Evolutionary conservation across 2,797 vertebrate species (phyloP), one percentile per base, ranked within the genome.

Genomic region (Tokudaia muenninki): DNA sequence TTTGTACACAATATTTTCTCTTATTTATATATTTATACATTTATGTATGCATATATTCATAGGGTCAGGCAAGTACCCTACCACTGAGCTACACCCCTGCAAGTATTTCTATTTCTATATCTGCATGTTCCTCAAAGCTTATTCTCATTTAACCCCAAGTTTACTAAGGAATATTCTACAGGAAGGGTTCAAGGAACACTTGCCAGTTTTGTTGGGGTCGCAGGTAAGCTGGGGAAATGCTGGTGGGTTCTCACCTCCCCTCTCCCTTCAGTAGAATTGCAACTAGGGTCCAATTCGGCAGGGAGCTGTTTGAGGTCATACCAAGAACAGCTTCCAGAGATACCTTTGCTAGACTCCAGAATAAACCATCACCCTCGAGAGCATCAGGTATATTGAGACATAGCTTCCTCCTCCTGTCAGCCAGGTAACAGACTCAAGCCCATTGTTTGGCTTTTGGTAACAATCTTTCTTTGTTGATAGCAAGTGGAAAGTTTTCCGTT

Each of bases 401-500:
- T 24, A 61, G 31, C 86, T 52, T 77, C 14, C 29, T 41, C 13
- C 89, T 87, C 92, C 75, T 34, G 59, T 41, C 74, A 89, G 63
- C 78, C 93, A 98, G 97, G 95, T 98, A 96, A 44, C 72, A 72
- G 75, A 87, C 47, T 74, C 67, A 34, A 92, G 24, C 2, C 82
- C 47, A 90, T 74, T 92, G 87, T 91, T 95, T 82, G 92, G 70
- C 88, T 75, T 91, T 90, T 34, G 41, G 79, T 19, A 92, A 96
- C 0, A 31, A 87, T 77, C 87, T 97, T 77, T 84, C 96, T 94
- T 83, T 83, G 97, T 95, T 96, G 97, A 96, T 92, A 88, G 94
- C 92, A 72, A 97, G 80, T 93, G 95, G 95, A 98, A 97, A 98
- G 97, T 97, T 98, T 98, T 98, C 97, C 94, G 83, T 96, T 95